Evolutionary conservation across 2,888 invertebrate species (phyloP).

Genomic region (Lysandra coridon): DNA sequence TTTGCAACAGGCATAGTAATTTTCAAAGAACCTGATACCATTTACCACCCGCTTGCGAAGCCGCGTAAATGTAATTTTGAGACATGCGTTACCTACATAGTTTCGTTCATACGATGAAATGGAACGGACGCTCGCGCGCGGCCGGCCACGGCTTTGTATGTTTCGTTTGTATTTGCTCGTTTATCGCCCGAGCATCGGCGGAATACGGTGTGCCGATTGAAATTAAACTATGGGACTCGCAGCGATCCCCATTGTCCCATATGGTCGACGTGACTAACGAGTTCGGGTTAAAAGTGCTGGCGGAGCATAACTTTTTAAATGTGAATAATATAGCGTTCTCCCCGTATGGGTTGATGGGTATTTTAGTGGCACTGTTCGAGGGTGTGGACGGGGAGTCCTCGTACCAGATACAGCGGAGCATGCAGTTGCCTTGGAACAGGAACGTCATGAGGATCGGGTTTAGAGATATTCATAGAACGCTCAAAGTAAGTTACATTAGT

Average conservation of each 20-base stretch:
- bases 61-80: background rate
- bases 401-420: conserved; percentile 85
- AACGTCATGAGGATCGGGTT: conserved; percentile 88
- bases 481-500: conserved; percentile 82
- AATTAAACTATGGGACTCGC: conserved; percentile 71
- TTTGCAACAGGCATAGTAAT: conserved; percentile 2
- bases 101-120: conserved; percentile 64
- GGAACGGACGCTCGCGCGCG: conserved; percentile 56
- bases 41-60: background rate
- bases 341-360: conserved; percentile 90
- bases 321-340: conserved; percentile 92
- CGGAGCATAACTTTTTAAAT: conserved; percentile 86
- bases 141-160: conserved; percentile 43
- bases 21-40: conserved; percentile 10
- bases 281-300: conserved; percentile 84
- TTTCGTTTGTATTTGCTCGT: conserved; percentile 48
- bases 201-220: conserved; percentile 68
- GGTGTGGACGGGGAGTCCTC: conserved; percentile 87
- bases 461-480: conserved; percentile 89
- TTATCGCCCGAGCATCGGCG: conserved; percentile 43
- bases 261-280: conserved; percentile 91
- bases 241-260: conserved; percentile 82
- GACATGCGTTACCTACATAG: conserved; percentile 37
- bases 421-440: conserved; percentile 86
- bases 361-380: conserved; percentile 88